Percentiles rank a stretch among this genome's conserved stretches.
phyloP scores from a whole-genome alignment of 1,140 invertebrate genomes.

The Mylabris phalerata region DNA sequence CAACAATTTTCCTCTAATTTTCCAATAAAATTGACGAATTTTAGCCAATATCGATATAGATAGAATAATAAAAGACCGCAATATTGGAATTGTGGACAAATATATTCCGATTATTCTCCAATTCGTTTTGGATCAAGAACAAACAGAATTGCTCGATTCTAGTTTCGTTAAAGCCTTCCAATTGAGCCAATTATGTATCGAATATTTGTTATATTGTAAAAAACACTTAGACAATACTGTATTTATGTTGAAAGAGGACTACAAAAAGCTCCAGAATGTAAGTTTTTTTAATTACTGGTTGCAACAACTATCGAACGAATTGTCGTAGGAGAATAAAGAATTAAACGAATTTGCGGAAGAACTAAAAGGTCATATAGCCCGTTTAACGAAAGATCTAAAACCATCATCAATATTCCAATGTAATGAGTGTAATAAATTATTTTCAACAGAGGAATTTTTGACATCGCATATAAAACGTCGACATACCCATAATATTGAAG shows the following conservation, averaged over 20 bases:
- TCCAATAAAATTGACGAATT: neutral
- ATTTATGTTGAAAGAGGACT: conserved; percentile 53
- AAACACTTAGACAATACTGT: conserved; percentile 61
- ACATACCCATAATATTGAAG: conserved; percentile 36
- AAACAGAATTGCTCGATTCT: conserved; percentile 51
- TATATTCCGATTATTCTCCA: conserved; percentile 44
- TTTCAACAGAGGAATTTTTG: conserved; percentile 51
- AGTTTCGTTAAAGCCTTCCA: conserved; percentile 63
- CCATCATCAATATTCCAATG: conserved; percentile 41
- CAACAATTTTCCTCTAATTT: neutral
- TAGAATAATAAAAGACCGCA: conserved; percentile 53
- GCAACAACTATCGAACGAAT: neutral
- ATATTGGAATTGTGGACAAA: conserved; percentile 56
- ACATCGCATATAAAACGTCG: conserved; percentile 48
- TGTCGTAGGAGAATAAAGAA: conserved; percentile 33
- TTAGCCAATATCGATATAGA: conserved; percentile 59
- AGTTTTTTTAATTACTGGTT: neutral
- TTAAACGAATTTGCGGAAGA: conserved; percentile 24
- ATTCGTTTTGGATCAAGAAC: conserved; percentile 36
- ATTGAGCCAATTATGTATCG: conserved; percentile 59
- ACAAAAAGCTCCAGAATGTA: conserved; percentile 34
- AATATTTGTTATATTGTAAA: conserved; percentile 63
- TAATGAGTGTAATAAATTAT: conserved; percentile 49
- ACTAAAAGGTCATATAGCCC: conserved; percentile 18
- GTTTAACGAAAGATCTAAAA: conserved; percentile 9